Conservation (phyloP, 1,140 invertebrate genomes). For the Maniola jurtina region DNA sequence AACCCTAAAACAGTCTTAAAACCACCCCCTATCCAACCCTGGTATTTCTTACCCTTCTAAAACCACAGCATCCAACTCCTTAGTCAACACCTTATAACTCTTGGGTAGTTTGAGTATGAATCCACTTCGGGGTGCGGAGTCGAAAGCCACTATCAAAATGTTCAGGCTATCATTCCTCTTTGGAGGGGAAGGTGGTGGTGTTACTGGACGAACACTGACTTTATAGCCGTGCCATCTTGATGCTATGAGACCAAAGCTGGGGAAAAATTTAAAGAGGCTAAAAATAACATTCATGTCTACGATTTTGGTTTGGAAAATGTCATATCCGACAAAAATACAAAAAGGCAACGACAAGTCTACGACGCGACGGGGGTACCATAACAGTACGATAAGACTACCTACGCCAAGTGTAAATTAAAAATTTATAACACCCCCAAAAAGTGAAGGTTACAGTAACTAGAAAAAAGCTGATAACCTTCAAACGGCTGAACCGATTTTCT, state of each 20-base stretch:
- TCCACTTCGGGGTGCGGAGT: conserved; percentile 92
- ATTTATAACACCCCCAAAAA: too few relatives aligned
- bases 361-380: too few relatives aligned
- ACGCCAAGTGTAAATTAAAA: too few relatives aligned
- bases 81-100: conserved; percentile 86
- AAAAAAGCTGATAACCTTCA: too few relatives aligned
- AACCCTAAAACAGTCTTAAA: too few relatives aligned
- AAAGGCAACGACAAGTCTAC: too few relatives aligned
- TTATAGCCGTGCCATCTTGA: conserved; percentile 43
- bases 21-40: too few relatives aligned
- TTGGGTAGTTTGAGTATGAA: conserved; percentile 91
- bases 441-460: too few relatives aligned
- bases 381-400: too few relatives aligned
- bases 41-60: conserved; percentile 78
- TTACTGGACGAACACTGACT: conserved; percentile 30
- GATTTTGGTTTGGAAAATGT: conserved; percentile 14
- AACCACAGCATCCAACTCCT: conserved; percentile 83
- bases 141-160: conserved; percentile 93
- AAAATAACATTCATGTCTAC: too few relatives aligned
- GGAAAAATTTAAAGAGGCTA: neutral
- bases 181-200: neutral
- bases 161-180: conserved; percentile 70
- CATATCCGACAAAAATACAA: too few relatives aligned
- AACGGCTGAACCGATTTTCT: too few relatives aligned
- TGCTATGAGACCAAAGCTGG: conserved; percentile 31